phyloP scores from a whole-genome alignment of 2,113 vertebrate species.

The Eulemur rufifrons region DNA sequence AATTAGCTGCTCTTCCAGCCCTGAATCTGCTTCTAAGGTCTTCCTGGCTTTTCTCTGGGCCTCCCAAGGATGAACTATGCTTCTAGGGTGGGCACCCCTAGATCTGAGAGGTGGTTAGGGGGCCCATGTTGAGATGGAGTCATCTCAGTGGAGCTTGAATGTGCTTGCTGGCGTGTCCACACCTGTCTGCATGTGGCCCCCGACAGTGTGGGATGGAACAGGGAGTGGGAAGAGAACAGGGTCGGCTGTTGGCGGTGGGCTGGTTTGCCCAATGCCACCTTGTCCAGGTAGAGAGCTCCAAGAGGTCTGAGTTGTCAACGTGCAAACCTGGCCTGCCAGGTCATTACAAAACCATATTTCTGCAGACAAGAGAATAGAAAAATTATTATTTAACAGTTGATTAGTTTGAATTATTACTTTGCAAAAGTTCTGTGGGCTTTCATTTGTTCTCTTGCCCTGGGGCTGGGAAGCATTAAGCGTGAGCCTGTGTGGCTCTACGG shows the following conservation, averaged over 20 bases:
- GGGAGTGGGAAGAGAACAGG: too few species aligned
- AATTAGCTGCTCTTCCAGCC: not conserved
- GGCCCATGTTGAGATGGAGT: rapidly evolving
- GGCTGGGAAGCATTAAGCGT: not conserved
- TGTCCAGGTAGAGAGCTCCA: not conserved
- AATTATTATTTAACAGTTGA: not conserved
- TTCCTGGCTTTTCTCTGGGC: too few species aligned
- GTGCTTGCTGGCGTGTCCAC: too few species aligned
- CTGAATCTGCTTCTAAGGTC: not conserved
- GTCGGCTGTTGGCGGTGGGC: rapidly evolving
- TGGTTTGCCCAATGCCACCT: rapidly evolving
- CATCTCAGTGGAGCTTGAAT: not conserved
- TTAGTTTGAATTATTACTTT: not conserved
- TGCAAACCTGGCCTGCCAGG: not conserved
- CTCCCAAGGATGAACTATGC: not conserved
- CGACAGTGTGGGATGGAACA: rapidly evolving
- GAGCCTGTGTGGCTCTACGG: rapidly evolving
- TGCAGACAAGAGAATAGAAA: not conserved
- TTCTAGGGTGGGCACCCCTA: rapidly evolving
- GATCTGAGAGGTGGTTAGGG: rapidly evolving
- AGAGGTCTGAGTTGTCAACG: not conserved
- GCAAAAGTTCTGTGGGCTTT: not conserved
- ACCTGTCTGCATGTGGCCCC: rapidly evolving
- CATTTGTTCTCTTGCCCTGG: not conserved
- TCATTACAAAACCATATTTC: not conserved